These are phyloP conservation scores for Salvelinus sp. DNA, from an alignment of 2,113 vertebrate genomes.

Conservation along the genomic window DNA sequence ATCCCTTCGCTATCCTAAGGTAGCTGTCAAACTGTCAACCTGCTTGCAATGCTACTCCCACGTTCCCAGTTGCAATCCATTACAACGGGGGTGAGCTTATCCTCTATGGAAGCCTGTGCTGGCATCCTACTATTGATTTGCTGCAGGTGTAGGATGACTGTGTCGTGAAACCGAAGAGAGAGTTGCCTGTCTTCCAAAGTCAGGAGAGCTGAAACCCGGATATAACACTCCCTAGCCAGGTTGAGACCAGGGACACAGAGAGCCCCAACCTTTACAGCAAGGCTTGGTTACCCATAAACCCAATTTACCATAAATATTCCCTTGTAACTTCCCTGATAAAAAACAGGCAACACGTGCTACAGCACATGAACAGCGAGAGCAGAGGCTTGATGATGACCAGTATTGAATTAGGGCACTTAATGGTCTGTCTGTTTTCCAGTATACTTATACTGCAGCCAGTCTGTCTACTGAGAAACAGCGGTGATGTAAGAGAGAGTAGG, in stretches of 20 bases:
- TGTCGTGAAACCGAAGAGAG: slow-evolving; percentile 37
- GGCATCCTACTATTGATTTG: slow-evolving; percentile 35
- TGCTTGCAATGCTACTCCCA: neutral
- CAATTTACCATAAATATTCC: slow-evolving; percentile 51
- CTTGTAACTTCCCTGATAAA: slow-evolving; percentile 18
- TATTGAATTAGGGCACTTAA: slow-evolving; percentile 24
- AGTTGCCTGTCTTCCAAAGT: slow-evolving; percentile 48
- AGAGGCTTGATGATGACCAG: slow-evolving; percentile 15
- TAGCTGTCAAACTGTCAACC: slow-evolving; percentile 31
- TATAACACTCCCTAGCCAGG: slow-evolving; percentile 18
- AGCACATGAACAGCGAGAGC: slow-evolving; percentile 37
- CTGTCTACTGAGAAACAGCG: slow-evolving; percentile 16
- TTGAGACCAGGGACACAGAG: slow-evolving; percentile 20
- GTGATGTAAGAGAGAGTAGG: slow-evolving; percentile 11
- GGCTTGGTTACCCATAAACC: slow-evolving; percentile 43
- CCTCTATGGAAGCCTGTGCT: slow-evolving; percentile 9
- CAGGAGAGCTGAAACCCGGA: slow-evolving; percentile 33
- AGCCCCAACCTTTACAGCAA: slow-evolving; percentile 20
- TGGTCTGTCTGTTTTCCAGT: slow-evolving; percentile 22
- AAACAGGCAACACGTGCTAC: slow-evolving; percentile 11
- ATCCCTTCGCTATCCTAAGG: neutral
- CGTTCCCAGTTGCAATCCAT: slow-evolving; percentile 10
- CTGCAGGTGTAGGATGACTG: slow-evolving; percentile 48
- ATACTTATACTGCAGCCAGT: neutral
- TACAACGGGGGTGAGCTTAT: slow-evolving; percentile 26